Evolutionary conservation across 2,113 vertebrate genomes (phyloP), one percentile per base, ranked within the genome.

Genomic region (Ploceus nigricollis): DNA sequence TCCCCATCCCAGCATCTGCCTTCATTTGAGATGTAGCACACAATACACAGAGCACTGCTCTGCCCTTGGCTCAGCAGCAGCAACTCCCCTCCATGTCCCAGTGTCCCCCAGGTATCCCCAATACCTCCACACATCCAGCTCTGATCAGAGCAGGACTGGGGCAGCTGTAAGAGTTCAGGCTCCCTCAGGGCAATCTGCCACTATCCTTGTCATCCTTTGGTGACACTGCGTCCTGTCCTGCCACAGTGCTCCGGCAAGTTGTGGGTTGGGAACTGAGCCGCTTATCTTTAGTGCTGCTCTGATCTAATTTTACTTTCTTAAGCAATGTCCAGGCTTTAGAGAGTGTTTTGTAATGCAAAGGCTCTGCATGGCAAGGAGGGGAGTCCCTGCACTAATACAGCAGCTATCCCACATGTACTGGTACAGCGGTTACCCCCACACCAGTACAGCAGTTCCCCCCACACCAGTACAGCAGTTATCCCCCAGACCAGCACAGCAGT

Each of bases 251-350:
- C 47, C 0, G 0, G 51, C 53, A 73, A 78, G 60, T 25, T 87
- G 44, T 0, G 1, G 64, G 45, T 66, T 81, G 69, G 81, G 64
- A 78, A 63, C 56, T 78, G 95, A 94, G 84, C 84, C 0, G 24
- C 87, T 82, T 92, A 82, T 65, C 60, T 72, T 80, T 42, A 82
- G 87, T 39, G 68, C 42, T 89, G 63, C 71, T 72, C 58, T 86
- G 83, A 82, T 86, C 76, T 91, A 86, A 85, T 94, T 94, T 90
- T 90, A 88, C 71, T 91, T 96, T 87, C 60, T 91, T 89, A 84
- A 93, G 81, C 61, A 48, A 89, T 21, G 35, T 24, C 54, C 65
- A 84, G 51, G 51, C 90, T 93, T 75, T 63, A 92, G 44, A 57
- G 45, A 79, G 61, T 24, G 15, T 39, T 65, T 70, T 6, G 2